Conservation (phyloP, 2,888 invertebrate genomes). For the Poecilus cupreus region DNA sequence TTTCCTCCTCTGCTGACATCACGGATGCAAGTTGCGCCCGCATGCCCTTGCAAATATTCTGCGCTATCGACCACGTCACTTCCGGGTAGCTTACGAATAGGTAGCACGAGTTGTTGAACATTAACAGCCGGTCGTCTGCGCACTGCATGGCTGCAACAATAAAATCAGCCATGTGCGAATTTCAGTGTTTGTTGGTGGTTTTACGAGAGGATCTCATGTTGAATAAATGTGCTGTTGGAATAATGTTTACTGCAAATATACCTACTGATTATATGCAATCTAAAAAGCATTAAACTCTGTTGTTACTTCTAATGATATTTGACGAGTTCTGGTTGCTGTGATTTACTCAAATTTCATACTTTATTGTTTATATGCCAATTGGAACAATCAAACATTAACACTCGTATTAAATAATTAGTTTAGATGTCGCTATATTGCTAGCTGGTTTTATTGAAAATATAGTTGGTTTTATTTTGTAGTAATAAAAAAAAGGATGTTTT, state of each 20-base stretch:
- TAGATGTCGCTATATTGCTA: not conserved
- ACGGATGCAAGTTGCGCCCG: constrained; percentile 83
- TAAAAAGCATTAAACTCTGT: not conserved
- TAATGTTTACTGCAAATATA: not conserved
- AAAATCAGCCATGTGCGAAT: not conserved
- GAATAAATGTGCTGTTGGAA: constrained; percentile 3
- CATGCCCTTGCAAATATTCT: constrained; percentile 82
- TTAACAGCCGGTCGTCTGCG: constrained; percentile 81
- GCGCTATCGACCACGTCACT: constrained; percentile 83
- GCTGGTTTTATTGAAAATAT: not conserved
- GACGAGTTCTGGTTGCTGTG: not conserved
- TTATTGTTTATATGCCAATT: constrained; percentile 23
- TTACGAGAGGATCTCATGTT: not conserved
- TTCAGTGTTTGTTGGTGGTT: not conserved
- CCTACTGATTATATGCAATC: not conserved
- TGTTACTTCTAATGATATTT: not conserved
- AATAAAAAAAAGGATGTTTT: too few species aligned
- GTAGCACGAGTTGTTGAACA: constrained; percentile 84
- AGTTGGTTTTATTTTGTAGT: too few species aligned
- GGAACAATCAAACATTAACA: not conserved
- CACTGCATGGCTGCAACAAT: constrained; percentile 79
- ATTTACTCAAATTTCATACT: not conserved
- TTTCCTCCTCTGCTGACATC: constrained; percentile 81
- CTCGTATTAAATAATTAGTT: too few species aligned
- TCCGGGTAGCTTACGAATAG: constrained; percentile 85